These are phyloP conservation scores for Caenorhabditis briggsae DNA, from an alignment of 1,140 invertebrate genomes.

Conservation along the genomic window DNA sequence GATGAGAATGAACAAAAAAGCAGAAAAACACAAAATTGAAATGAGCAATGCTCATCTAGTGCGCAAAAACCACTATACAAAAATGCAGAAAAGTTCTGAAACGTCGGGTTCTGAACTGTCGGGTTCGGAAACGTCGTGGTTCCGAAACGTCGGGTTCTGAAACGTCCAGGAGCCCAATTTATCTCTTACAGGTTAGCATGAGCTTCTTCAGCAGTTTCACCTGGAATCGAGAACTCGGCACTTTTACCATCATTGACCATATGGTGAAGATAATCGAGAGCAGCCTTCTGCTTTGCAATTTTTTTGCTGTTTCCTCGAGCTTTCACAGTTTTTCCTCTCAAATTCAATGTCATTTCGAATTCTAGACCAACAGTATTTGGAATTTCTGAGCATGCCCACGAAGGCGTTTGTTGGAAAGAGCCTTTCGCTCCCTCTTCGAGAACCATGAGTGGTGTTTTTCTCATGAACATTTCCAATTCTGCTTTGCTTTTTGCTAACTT, in stretches of 20 bases:
- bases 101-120: too few relatives aligned
- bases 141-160: too few relatives aligned
- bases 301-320: slow-evolving; percentile 40
- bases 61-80: too few relatives aligned
- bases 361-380: background rate
- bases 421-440: slow-evolving; percentile 42
- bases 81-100: too few relatives aligned
- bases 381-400: background rate
- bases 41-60: too few relatives aligned
- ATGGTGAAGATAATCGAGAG: background rate
- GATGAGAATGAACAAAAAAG: too few relatives aligned
- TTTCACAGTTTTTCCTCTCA: slow-evolving; percentile 9
- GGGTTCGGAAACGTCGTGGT: too few relatives aligned
- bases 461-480: slow-evolving; percentile 11
- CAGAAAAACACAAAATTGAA: too few relatives aligned
- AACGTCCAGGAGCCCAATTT: too few relatives aligned
- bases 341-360: background rate
- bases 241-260: background rate
- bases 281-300: slow-evolving; percentile 51
- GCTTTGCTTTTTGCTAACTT: background rate
- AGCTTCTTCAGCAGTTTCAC: slow-evolving; percentile 24
- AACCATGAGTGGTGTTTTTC: slow-evolving; percentile 58
- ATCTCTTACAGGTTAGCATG: slow-evolving; percentile 17
- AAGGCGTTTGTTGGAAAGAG: background rate
- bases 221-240: slow-evolving; percentile 10